Evolutionary conservation across 2,113 vertebrate genomes (phyloP).

Genomic region (Engystomops pustulosus): DNA sequence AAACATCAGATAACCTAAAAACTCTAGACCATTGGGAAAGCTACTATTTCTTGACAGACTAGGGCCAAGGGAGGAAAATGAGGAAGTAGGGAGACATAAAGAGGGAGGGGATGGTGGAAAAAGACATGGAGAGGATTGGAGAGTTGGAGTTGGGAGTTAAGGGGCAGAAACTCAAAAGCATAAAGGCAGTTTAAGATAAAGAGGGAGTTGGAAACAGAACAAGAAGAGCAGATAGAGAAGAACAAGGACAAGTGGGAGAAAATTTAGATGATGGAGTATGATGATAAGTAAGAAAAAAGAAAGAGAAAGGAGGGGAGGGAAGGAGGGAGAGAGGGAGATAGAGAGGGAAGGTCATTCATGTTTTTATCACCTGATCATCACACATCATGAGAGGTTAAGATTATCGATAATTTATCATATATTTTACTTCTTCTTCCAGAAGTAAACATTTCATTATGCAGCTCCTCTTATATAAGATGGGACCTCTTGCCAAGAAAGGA

Average conservation of each 20-base stretch:
- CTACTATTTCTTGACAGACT: no score
- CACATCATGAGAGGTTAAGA: not conserved
- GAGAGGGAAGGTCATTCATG: not conserved
- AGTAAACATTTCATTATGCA: constrained; percentile 30
- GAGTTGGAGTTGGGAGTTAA: no score
- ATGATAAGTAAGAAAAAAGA: not conserved
- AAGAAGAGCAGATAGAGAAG: not conserved
- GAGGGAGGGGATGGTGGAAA: not conserved
- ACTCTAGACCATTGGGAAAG: no score
- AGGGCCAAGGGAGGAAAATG: not conserved
- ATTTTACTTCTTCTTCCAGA: not conserved
- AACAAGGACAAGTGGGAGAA: not conserved
- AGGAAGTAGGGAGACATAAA: not conserved
- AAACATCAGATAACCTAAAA: no score
- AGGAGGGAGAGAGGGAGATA: not conserved
- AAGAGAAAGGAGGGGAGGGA: not conserved
- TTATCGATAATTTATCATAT: not conserved
- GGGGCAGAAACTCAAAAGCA: no score
- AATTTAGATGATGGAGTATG: not conserved
- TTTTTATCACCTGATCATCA: not conserved
- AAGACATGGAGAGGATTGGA: not conserved
- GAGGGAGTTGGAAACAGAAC: not conserved
- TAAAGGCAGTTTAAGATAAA: not conserved
- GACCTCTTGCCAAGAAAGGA: constrained; percentile 13
- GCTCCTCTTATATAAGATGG: not conserved